Percentiles rank a stretch among this genome's conserved stretches.
Conservation (phyloP, 2,113 vertebrate species). For the Xenotilapia longispinis region DNA sequence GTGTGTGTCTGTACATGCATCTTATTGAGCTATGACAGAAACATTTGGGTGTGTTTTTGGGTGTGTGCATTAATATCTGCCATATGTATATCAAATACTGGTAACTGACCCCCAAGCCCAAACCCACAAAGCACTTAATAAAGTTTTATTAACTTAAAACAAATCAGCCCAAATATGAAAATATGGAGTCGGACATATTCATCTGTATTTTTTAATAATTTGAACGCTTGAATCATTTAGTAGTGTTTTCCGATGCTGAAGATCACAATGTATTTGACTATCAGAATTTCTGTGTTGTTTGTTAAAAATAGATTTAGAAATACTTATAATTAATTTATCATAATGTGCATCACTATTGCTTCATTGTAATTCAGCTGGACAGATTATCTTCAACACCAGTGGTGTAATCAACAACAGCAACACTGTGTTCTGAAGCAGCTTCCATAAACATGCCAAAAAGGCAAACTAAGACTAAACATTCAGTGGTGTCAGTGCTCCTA, state of each 20-base stretch:
- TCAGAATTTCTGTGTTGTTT: background rate
- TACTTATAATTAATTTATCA: background rate
- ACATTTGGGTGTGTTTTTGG: background rate
- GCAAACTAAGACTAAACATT: background rate
- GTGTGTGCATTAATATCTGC: background rate
- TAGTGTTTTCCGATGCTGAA: background rate
- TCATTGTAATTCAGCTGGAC: background rate
- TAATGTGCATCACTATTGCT: background rate
- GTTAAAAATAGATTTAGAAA: background rate
- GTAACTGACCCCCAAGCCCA: background rate
- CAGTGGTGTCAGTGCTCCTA: background rate
- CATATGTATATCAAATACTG: background rate
- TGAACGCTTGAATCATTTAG: background rate
- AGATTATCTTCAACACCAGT: background rate
- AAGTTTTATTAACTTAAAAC: background rate
- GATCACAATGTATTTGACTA: background rate
- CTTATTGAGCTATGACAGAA: background rate
- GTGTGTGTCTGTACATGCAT: background rate
- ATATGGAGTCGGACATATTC: background rate
- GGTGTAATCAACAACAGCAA: background rate
- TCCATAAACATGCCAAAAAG: background rate
- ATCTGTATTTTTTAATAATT: background rate
- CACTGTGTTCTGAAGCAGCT: background rate
- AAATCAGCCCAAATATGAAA: background rate
- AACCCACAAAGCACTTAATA: background rate